Evolutionary conservation across 1,140 invertebrate species (phyloP).

Genomic region (Olivierus martensii): DNA sequence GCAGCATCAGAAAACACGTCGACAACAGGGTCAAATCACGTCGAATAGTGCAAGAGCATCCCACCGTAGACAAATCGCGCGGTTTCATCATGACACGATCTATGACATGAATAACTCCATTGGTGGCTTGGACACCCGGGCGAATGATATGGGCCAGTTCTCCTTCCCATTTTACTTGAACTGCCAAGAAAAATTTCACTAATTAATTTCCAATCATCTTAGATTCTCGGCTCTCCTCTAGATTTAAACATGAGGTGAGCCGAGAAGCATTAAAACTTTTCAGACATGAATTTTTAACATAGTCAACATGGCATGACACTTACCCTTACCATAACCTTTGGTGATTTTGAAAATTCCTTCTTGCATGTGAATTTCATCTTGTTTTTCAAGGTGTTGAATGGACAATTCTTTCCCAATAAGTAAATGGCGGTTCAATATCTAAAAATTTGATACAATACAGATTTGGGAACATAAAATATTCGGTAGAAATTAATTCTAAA

Average conservation of each 20-base stretch:
- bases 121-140: conserved; percentile 79
- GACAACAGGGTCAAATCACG: too few species aligned
- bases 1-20: too few species aligned
- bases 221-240: too few species aligned
- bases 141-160: conserved; percentile 66
- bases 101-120: conserved; percentile 85
- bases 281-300: neutral
- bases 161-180: conserved; percentile 59
- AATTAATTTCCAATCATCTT: neutral
- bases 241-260: neutral
- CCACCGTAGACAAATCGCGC: conserved; percentile 45
- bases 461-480: too few species aligned
- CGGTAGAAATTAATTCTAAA: too few species aligned
- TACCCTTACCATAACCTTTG: neutral
- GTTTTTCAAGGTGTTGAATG: conserved; percentile 8
- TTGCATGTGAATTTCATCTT: conserved; percentile 16
- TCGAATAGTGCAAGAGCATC: too few species aligned
- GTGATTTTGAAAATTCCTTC: conserved; percentile 17
- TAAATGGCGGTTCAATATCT: conserved; percentile 19
- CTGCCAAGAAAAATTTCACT: neutral
- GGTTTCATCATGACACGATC: conserved; percentile 65
- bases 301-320: too few species aligned
- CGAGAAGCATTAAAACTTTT: neutral
- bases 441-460: too few species aligned
- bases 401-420: conserved; percentile 13